Evolutionary conservation across 2,888 invertebrate species (phyloP), one percentile per base, ranked within the genome.

Genomic region (Adineta ricciae): DNA sequence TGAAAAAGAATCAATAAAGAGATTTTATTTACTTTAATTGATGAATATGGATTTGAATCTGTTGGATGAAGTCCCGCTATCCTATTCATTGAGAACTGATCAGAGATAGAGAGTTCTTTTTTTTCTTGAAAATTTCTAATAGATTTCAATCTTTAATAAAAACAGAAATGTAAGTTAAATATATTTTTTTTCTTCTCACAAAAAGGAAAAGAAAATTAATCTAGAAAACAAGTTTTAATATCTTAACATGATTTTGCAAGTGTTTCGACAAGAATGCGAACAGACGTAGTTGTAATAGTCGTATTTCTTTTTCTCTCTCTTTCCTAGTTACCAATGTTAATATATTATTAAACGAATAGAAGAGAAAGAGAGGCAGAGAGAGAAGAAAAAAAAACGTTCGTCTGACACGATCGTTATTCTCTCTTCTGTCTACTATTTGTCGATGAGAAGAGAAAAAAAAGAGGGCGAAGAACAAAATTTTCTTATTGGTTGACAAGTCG

Each of bases 21-120:
- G 11, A 46, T 46, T 8, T 46, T 46, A 46, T 3, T 56, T n/a
- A 64, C 64, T 64, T 64, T 64, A 64, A 64, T 64, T 32, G 83
- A 11, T 50, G 83, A 83, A 50, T 83, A 83, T 83, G 83, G 83
- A 83, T 83, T 83, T n/a, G 49, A 49, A 46, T 49, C 50, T 14
- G 50, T 38, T 38, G 83, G 83, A 50, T 83, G 36, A 83, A 83
- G n/a, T 19, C 46, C 49, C 36, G 83, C 83, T 38, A 64, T 64
- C 64, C 64, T 64, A 56, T 56, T 27, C 11, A n/a, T 27, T 11
- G 1, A 54, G 1, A n/a, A 14, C n/a, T n/a, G n/a, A n/a, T n/a
- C n/a, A n/a, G n/a, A n/a, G n/a, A n/a, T n/a, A n/a, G n/a, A n/a
- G 24, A 21, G 21, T 52, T 21, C 4, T 49, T 49, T 49, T 49